Evolutionary conservation across 2,113 vertebrate genomes (phyloP), one percentile per base, ranked within the genome.

Genomic region (Lonchura striata): DNA sequence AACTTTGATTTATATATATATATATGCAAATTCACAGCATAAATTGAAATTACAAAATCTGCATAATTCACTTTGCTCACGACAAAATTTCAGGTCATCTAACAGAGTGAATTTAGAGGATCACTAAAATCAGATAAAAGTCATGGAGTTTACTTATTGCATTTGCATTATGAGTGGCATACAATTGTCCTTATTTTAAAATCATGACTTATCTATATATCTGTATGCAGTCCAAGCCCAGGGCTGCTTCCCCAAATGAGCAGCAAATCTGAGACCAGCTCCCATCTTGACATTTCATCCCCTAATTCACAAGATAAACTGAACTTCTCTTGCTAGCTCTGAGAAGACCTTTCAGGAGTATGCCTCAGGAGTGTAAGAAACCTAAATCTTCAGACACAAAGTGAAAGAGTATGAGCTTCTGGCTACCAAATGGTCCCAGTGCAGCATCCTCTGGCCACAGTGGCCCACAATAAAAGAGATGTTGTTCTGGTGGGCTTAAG

Each of bases 91-190:
- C 88, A 80, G 44, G 27, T 56, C 13, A 10, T 71, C 39, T 60
- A 82, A 50, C 28, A 65, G 75, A 66, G 2, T 56, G 13, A 91
- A 89, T 54, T 92, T 42, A 44, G 44, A 91, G 22, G 30, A 63
- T 89, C 71, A 24, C 64, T 88, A 92, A 88, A 88, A 65, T 44
- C 54, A 77, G 53, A 61, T n/a, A 94, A 88, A 84, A 90, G 63
- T 9, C 27, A 77, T 6, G 7, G 33, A 61, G 37, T 65, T 92
- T 92, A 49, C 28, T 46, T 68, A 53, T 8, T 80, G 16, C 15
- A 20, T 25, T n/a, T 71, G 52, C 27, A 52, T 56, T 81, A 84
- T 30, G 27, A 97, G 33, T 64, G 44, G 44, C 57, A 57, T 79
- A 52, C 4, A 50, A 9, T 12, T 60, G 44, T 25, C 27, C 21